Evolutionary conservation across 2,888 invertebrate genomes (phyloP).

Genomic region (Syrista parreyssii): DNA sequence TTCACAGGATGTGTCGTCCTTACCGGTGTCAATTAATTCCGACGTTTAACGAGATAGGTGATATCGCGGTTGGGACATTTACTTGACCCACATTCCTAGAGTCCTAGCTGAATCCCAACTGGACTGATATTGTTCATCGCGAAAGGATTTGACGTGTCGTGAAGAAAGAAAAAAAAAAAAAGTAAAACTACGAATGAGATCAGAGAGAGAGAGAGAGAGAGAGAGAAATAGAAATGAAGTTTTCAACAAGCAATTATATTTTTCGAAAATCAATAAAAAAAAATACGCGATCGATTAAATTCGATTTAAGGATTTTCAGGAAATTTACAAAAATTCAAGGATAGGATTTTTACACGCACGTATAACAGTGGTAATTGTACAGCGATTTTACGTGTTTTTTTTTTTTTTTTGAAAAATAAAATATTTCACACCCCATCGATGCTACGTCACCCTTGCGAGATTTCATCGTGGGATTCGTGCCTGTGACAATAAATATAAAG

Average conservation of each 20-base stretch:
- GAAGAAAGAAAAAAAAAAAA: background rate
- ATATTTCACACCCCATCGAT: background rate
- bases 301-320: background rate
- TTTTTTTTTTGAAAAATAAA: background rate
- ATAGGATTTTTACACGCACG: too few species aligned
- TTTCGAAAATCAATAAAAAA: too few species aligned
- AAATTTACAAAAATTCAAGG: background rate
- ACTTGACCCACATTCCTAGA: background rate
- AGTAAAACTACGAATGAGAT: background rate
- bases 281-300: background rate
- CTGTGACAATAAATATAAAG: background rate
- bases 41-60: background rate
- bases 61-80: background rate
- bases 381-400: background rate
- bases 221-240: background rate
- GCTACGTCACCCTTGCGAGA: background rate
- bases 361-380: background rate
- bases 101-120: background rate
- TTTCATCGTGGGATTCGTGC: background rate
- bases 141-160: constrained; percentile 2
- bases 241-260: background rate
- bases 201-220: background rate
- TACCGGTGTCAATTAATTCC: background rate
- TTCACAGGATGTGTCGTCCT: background rate
- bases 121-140: constrained; percentile 7